These are phyloP conservation scores for Tetramorium simillimum DNA, from an alignment of 1,140 invertebrate species.

Conservation along the genomic window DNA sequence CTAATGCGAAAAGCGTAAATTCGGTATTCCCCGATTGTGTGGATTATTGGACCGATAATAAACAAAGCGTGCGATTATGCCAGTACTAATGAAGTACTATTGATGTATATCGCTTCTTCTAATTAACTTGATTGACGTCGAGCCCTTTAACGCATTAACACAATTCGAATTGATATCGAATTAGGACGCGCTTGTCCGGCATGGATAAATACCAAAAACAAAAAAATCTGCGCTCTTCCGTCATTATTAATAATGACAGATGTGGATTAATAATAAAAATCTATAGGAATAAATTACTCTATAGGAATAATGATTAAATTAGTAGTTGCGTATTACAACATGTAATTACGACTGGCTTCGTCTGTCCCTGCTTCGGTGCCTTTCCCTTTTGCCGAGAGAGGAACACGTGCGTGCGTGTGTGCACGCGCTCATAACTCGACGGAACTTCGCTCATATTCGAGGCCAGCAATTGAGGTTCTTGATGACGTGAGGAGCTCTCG, in stretches of 20 bases:
- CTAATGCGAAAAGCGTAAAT: conserved; percentile 7
- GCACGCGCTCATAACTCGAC: neutral
- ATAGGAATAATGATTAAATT: neutral
- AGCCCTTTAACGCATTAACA: neutral
- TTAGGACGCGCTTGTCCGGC: neutral
- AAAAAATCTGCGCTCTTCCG: neutral
- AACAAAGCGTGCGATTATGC: neutral
- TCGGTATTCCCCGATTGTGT: neutral
- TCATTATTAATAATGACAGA: neutral
- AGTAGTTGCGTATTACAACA: neutral
- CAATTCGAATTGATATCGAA: neutral
- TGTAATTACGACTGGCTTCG: neutral
- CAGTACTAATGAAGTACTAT: neutral
- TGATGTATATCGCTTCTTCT: neutral
- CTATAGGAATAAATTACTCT: neutral
- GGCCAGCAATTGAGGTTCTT: conserved; percentile 58
- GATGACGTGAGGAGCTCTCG: conserved; percentile 59
- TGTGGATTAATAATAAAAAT: neutral
- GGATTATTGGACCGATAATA: neutral
- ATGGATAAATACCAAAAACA: neutral
- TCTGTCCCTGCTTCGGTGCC: neutral
- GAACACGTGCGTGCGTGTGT: neutral
- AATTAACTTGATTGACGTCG: neutral
- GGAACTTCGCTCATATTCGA: conserved; percentile 25
- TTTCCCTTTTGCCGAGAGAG: neutral